Evolutionary conservation across 2,888 invertebrate genomes (phyloP).

Genomic region (Eupithecia tripunctaria): DNA sequence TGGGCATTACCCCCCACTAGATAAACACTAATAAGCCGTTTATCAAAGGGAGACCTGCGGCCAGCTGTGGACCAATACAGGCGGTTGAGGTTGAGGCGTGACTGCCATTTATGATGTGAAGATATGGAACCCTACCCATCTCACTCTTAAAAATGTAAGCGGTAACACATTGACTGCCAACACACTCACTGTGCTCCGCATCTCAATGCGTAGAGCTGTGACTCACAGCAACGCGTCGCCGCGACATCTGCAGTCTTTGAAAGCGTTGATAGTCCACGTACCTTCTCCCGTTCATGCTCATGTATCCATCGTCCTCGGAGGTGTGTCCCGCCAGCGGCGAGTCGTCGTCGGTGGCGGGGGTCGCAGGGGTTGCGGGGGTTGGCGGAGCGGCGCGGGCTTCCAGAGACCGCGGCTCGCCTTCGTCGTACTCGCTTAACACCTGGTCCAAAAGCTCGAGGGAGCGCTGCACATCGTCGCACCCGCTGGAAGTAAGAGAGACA

Average conservation of each 20-base stretch:
- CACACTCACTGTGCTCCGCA: too few species aligned
- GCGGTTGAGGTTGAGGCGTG: too few species aligned
- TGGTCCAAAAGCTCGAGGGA: slow-evolving; percentile 94
- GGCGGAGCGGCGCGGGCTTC: slow-evolving; percentile 79
- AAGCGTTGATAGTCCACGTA: slow-evolving; percentile 45
- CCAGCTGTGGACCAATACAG: too few species aligned
- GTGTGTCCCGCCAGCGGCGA: slow-evolving; percentile 92
- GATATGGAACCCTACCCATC: too few species aligned
- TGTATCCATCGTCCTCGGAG: slow-evolving; percentile 96
- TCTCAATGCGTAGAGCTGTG: too few species aligned
- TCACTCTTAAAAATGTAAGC: not conserved
- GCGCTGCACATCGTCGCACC: slow-evolving; percentile 94
- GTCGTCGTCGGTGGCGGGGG: slow-evolving; percentile 87
- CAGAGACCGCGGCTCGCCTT: slow-evolving; percentile 84
- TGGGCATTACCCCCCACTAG: too few species aligned
- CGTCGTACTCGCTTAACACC: slow-evolving; percentile 96
- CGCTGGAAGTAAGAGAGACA: slow-evolving; percentile 79
- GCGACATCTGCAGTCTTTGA: not conserved
- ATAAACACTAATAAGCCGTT: too few species aligned
- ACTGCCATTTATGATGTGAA: not conserved
- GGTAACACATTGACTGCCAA: not conserved
- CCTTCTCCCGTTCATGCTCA: slow-evolving; percentile 95
- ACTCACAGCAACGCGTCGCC: not conserved
- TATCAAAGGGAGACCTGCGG: too few species aligned
- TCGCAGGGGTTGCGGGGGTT: slow-evolving; percentile 83